Percentiles rank a stretch among this genome's conserved stretches.
Evolutionary conservation across 2,797 vertebrate genomes (phyloP).

Genomic region (Lagocephalus sceleratus): DNA sequence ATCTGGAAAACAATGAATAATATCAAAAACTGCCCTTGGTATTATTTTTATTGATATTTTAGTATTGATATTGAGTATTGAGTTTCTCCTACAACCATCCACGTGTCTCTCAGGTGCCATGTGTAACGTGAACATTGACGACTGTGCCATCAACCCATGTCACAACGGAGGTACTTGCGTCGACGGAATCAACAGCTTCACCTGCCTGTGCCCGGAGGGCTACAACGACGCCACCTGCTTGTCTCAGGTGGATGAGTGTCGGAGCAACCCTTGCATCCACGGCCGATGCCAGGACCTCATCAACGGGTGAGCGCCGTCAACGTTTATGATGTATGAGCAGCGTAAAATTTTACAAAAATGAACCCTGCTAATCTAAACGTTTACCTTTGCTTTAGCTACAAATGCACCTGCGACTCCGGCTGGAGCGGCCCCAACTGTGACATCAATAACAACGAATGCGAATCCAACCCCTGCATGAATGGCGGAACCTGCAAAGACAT

Average conservation of each 20-base stretch:
- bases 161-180: conserved; percentile 93
- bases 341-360: not conserved
- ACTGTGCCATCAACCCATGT: conserved; percentile 90
- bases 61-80: not conserved
- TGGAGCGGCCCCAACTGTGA: conserved; percentile 95
- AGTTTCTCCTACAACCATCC: conserved; percentile 8
- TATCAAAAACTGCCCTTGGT: no score
- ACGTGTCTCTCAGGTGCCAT: conserved; percentile 79
- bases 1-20: no score
- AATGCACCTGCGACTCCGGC: conserved; percentile 89
- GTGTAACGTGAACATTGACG: conserved; percentile 93
- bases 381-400: conserved; percentile 60
- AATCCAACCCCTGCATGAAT: conserved; percentile 94
- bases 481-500: conserved; percentile 94
- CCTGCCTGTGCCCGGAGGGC: conserved; percentile 89
- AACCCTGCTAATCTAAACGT: not conserved
- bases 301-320: conserved; percentile 81
- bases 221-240: conserved; percentile 90
- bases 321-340: not conserved
- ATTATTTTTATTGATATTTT: no score
- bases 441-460: conserved; percentile 93
- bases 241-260: conserved; percentile 94
- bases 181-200: conserved; percentile 87
- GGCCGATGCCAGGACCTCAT: conserved; percentile 89
- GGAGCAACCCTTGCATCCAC: conserved; percentile 93